Percentiles rank a stretch among this genome's conserved stretches.
phyloP scores from a whole-genome alignment of 2,113 vertebrate species.

The Falcunculus frontatus region DNA sequence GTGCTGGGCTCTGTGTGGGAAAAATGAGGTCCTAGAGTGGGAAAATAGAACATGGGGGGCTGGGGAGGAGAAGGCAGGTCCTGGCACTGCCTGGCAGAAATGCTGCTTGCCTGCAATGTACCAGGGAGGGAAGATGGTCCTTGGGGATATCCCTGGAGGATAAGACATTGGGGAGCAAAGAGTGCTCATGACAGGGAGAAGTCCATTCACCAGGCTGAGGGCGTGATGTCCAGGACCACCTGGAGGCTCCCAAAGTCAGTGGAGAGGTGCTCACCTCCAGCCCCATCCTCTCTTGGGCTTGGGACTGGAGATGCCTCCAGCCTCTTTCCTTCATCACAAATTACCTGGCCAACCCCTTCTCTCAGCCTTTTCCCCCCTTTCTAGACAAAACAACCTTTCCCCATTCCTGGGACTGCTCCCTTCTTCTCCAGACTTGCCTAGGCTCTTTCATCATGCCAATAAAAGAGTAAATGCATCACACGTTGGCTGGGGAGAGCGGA shows the following conservation, averaged over 20 bases:
- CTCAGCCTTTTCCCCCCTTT: not conserved
- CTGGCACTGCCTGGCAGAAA: not conserved
- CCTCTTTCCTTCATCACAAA: not conserved
- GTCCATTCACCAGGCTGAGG: not conserved
- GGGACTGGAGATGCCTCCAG: not conserved
- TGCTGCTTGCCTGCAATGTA: not conserved
- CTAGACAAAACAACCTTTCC: conserved; percentile 42
- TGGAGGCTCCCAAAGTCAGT: not conserved
- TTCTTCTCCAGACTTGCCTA: conserved; percentile 52
- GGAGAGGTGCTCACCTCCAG: not conserved
- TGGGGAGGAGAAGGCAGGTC: not conserved
- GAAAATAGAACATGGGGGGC: not conserved
- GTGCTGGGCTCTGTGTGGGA: not conserved
- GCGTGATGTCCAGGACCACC: not conserved
- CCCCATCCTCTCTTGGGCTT: not conserved
- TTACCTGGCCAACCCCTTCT: not conserved
- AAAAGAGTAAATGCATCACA: conserved; percentile 39
- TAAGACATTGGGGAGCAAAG: not conserved
- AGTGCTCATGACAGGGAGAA: not conserved
- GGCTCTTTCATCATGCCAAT: conserved; percentile 55
- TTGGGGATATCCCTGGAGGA: not conserved
- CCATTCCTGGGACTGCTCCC: not conserved
- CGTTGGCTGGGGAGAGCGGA: conserved; percentile 29
- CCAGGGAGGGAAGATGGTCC: not conserved
- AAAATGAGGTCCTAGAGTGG: not conserved